A percentile compares a stretch with the other conserved stretches of the same genome.
phyloP scores from a whole-genome alignment of 2,888 invertebrate genomes.

The Watsonalla cultraria region DNA sequence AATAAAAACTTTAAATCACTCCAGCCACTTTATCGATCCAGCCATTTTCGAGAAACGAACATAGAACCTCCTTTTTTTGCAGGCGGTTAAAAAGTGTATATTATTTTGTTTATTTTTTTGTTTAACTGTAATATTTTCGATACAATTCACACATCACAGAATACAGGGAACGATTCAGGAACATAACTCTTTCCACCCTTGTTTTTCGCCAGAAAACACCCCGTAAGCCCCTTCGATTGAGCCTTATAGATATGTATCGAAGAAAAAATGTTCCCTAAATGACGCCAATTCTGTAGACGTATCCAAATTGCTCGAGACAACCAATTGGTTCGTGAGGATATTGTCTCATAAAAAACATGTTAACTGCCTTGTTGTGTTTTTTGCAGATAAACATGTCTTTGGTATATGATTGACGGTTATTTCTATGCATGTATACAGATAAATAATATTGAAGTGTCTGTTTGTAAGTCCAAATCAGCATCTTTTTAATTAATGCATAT shows the following conservation, averaged over 20 bases:
- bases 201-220: conserved; percentile 1
- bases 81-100: too few species aligned
- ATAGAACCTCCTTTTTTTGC: too few species aligned
- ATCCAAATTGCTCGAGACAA: conserved; percentile 21
- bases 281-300: conserved; percentile 35
- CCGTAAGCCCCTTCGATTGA: conserved; percentile 19
- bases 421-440: background rate
- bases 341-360: conserved; percentile 23
- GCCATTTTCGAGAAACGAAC: too few species aligned
- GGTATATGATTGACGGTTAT: background rate
- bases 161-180: too few species aligned
- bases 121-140: too few species aligned
- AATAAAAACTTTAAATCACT: too few species aligned
- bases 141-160: background rate
- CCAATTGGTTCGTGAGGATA: conserved; percentile 25
- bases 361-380: conserved; percentile 10
- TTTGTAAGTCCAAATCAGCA: too few species aligned
- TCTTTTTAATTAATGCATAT: too few species aligned
- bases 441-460: too few species aligned
- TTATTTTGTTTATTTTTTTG: too few species aligned
- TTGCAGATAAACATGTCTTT: background rate
- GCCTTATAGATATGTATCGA: conserved; percentile 45
- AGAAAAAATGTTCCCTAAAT: conserved; percentile 34
- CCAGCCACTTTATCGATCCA: too few species aligned
- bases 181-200: background rate